Base-by-base conservation (phyloP, 2,888 invertebrate species). In the Mimachlamys varia region DNA sequence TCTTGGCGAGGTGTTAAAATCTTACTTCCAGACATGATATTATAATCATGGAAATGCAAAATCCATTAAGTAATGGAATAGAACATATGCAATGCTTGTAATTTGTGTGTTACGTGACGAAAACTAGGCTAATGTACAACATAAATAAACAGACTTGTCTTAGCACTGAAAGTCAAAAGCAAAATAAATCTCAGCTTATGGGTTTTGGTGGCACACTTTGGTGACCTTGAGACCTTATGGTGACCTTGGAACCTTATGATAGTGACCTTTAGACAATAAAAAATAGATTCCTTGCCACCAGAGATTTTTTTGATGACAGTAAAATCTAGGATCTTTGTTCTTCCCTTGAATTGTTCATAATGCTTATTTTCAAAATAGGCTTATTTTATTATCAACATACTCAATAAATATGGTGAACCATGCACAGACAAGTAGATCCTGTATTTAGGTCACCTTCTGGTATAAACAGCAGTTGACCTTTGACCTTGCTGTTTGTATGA, bases 1-100 rank as follows among this genome's bases (percentile, higher is more conserved):
- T 76, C 76, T 33, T 76, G 76, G 76, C 27, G 33, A 76, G 76
- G 76, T 76, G 76, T 33, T 76, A 27, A 76, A 76, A 76, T 76
- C 33, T 15, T n/a, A 33, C 33, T 76, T 76, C 7, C 76, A 76
- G 33, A 15, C 76, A 33, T 27, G 76, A 12, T 76, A 76, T 76
- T 76, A 33, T 76, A 22, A 19, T 27, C 27, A 33, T 2, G 3
- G 53, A 33, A 10, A 33, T 33, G 76, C 62, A 76, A 76, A 76
- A 76, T 33, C 76, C 76, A 76, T 76, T 76, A 33, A 12, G 76
- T 76, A 76, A 76, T 76, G 12, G 33, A 76, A 76, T 76, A 33
- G 33, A 76, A 76, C 76, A 76, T 76, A 33, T 76, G 76, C 15
- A 27, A 27, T 62, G n/a, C 76, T 53, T 53, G 53, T 2, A 33